Base-by-base conservation (phyloP, 2,113 vertebrate species). In the Lepidothrix coronata region DNA sequence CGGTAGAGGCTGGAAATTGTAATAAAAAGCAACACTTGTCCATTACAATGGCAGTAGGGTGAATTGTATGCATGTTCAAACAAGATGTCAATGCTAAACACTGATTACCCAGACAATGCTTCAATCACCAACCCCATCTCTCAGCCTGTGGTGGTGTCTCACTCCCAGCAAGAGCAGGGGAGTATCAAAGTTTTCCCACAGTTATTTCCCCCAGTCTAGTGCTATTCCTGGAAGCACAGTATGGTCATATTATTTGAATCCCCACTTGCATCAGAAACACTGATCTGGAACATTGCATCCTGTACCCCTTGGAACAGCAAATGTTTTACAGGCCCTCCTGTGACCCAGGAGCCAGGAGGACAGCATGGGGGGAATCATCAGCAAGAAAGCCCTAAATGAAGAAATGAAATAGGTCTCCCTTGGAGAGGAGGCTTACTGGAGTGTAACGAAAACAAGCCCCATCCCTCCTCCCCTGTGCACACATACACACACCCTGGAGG, bases 401-500 rank as follows among this genome's bases (percentile, higher is more conserved):
- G 90, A 88, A 94, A 85, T 76, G 14, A 88, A 91, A 90, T 80
- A 80, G n/a, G 31, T 81, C 90, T 96, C 94, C 86, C 81, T 91
- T 76, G 75, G 94, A 94, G 80, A 86, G 78, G 58, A 94, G 86
- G 75, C 72, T 95, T 90, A 95, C 58, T 85, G 73, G 93, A 97
- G 91, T 90, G 91, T 79, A 93, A 91, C 25, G 4, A 96, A 95
- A 96, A 89, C 91, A 91, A 93, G 88, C 75, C 81, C 62, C 88
- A 55, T 85, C 91, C 89, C 90, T 96, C 86, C 89, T 94, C 92
- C 94, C 67, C 83, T 89, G 73, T 2, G 16, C 3, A 1, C 75
- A 16, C 70, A 61, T 70, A 80, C 67, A 91, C 85, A 90, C 93
- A 35, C 95, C 93, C 95, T 27, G 44, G 84, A 95, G 95, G 94